These are phyloP conservation scores for Macrophya alboannulata DNA, from an alignment of 2,888 invertebrate species.

Conservation along the genomic window DNA sequence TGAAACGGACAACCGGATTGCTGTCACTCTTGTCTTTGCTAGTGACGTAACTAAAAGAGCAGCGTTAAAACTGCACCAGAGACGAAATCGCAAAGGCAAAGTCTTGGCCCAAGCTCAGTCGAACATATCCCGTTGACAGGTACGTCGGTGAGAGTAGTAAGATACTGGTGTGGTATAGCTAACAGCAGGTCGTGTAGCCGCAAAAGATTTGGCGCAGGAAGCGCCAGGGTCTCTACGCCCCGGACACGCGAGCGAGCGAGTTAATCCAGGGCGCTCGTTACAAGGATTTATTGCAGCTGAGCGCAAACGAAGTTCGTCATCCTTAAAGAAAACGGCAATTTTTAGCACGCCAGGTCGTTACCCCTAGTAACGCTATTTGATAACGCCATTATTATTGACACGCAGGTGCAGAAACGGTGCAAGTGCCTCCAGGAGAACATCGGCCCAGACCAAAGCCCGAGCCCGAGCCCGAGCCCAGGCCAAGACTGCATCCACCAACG, in stretches of 20 bases:
- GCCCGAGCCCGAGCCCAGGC: too few species aligned
- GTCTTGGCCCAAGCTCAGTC: slow-evolving; percentile 59
- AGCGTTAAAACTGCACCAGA: background rate
- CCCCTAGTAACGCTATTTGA: slow-evolving; percentile 17
- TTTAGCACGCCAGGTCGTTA: slow-evolving; percentile 40
- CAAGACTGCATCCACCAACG: background rate
- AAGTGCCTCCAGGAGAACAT: background rate
- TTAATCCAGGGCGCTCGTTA: slow-evolving; percentile 51
- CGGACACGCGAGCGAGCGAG: slow-evolving; percentile 39
- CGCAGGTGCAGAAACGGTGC: slow-evolving; percentile 37
- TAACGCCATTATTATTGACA: slow-evolving; percentile 44
- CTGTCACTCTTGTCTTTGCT: slow-evolving; percentile 12
- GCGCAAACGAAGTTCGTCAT: slow-evolving; percentile 57
- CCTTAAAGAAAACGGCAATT: slow-evolving; percentile 39
- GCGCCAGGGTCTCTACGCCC: slow-evolving; percentile 15
- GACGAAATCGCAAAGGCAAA: slow-evolving; percentile 13
- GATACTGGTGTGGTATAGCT: background rate
- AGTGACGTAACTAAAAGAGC: slow-evolving; percentile 16
- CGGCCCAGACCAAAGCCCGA: too few species aligned
- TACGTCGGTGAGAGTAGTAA: slow-evolving; percentile 18
- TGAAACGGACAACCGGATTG: slow-evolving; percentile 3
- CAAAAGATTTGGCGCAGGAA: slow-evolving; percentile 37
- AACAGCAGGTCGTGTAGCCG: background rate
- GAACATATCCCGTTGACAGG: slow-evolving; percentile 56
- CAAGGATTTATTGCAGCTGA: slow-evolving; percentile 59